Evolutionary conservation across 1,140 invertebrate genomes (phyloP), one percentile per base, ranked within the genome.

Genomic region (Drosophila yakuba): DNA sequence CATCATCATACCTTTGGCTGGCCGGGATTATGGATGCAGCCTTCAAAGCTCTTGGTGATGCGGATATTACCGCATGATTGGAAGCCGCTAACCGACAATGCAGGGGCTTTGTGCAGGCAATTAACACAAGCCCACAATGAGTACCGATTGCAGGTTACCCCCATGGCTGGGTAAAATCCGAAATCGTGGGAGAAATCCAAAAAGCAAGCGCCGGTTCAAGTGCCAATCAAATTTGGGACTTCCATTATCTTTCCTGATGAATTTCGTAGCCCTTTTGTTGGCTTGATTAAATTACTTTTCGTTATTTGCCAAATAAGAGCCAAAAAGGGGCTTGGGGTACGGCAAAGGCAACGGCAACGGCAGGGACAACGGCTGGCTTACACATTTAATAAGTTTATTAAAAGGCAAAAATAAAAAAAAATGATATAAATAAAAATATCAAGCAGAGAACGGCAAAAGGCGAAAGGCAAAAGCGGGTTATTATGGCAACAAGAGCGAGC

Each of bases 221-320:
- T 60, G 64, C 62, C 79, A 78, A 88, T 89, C 82, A 83, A 88
- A 76, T 76, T 76, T 78, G 66, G 78, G 61, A 54, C 50, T 55
- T 52, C 23, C 69, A 43, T 64, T 52, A 45, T 57, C 68, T 68
- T 50, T 35, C 41, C 68, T 79, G 69, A 83, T 60, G 80, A 78
- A 78, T 83, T 74, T 72, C 47, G 39, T 63, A 57, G 23, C 73
- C 58, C 69, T 58, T 89, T 89, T 89, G 84, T 89, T 84, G 82
- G 73, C 85, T 90, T 89, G 84, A 89, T 89, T 89, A 89, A 89
- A 89, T 89, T 90, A 89, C 82, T 89, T 89, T 89, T 89, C 84
- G 84, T 89, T 89, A 89, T 89, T 88, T 89, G 80, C 54, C 80
- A 78, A 88, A 88, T 83, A 88, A 89, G 79, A 84, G 72, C 38